Base-by-base conservation (phyloP, 2,113 vertebrate species). In the Marcusenius ussheri region DNA sequence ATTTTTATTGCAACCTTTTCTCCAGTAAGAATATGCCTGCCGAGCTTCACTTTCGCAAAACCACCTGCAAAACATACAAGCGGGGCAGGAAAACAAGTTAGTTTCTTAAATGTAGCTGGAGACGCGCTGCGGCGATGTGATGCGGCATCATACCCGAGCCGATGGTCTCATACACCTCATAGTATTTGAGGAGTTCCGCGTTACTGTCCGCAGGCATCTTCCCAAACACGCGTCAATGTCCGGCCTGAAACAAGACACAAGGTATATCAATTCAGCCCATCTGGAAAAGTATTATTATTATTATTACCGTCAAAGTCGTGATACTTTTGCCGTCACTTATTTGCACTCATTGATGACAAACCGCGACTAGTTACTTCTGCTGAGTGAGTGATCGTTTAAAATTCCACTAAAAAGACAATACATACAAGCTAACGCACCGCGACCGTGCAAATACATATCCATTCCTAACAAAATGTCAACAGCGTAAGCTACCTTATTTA, bases 1-100 rank as follows among this genome's bases (percentile, higher is more conserved):
- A 99, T 97, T 95, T 99, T 99, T 93, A 99, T 95, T 24, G 98
- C 98, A 91, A 99, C 98, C 88, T 97, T 97, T 94, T 99, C 98
- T 92, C 97, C 97, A 1, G 98, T 98, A 90, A 97, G 94, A 87
- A 96, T 94, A 93, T 99, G 98, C 39, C 94, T 94, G 0, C 95
- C 98, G 88, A 98, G 96, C 89, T 99, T 99, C 80, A 99, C 98
- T 91, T 99, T 99, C 5, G 98, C 98, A 94, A 99, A 99, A 17
- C 98, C 98, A 92, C 98, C 98, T 99, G 93, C 62, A 80, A 89
- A 49, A 66, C 50, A 35, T 0, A 42, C 8, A 66, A 9, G 1
- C 51, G 50, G 15, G 62, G 5, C 45, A 0, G 1, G 46, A 49
- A 70, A 21, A 47, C 17, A 86, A 45, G 31, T 62, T 45, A 84